Evolutionary conservation across 2,113 vertebrate species (phyloP), one percentile per base, ranked within the genome.

Genomic region (Setophaga coronata): DNA sequence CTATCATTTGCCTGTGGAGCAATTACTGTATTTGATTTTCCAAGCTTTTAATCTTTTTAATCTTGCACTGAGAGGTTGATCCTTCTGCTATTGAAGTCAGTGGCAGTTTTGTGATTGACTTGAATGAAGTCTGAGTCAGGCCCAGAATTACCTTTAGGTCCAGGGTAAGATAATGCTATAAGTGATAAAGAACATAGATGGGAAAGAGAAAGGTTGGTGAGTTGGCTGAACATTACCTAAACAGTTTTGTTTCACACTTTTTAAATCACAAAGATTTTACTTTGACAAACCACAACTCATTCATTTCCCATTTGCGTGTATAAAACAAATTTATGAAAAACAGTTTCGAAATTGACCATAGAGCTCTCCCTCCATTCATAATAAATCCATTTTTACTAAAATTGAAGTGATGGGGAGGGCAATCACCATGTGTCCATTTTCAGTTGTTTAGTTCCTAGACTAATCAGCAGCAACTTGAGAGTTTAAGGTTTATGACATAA

Each of bases 401-500:
- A 70, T 13, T 57, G 40, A 89, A 94, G 54, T 72, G 65, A 38
- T 83, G 31, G 58, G 71, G 51, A 95, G 82, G 19, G 67, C 89
- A 94, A 94, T 58, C 90, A 95, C 74, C 85, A 34, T 51, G 91
- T 88, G 85, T 92, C 91, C 95, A 67, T 90, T 95, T 96, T 94
- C 95, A 96, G 76, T 89, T 95, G 71, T 87, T 95, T 92, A 89
- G 82, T 70, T 96, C 86, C 77, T 94, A 94, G 87, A 84, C 88
- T 96, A 89, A 96, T 97, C 97, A 95, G 83, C 9, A 19, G 95
- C 76, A 96, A 96, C 78, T 95, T 91, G 93, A 78, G 93, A 96
- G 87, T 93, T 96, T 91, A 96, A 77, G 81, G 97, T 96, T 93
- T 96, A 96, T 33, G 23, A 86, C 96, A 97, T 87, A 94, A 94